A percentile compares a stretch with the other conserved stretches of the same genome.
These are phyloP conservation scores for Sicus ferrugineus DNA, from an alignment of 2,888 invertebrate genomes.

Conservation along the genomic window DNA sequence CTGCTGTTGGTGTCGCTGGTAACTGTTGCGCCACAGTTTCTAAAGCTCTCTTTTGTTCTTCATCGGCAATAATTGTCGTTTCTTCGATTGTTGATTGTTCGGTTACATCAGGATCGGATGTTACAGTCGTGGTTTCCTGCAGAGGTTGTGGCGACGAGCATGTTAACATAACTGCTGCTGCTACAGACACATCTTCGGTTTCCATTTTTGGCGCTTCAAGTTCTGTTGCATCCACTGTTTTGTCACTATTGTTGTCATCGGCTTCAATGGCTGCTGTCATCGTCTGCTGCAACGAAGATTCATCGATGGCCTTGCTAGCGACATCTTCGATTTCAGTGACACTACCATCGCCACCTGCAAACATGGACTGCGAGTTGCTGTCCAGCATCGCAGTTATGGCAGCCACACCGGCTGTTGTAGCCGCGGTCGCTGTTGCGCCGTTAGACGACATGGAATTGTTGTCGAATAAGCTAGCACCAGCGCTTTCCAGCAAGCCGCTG, in stretches of 20 bases:
- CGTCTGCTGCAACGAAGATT: conserved; percentile 35
- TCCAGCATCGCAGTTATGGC: conserved; percentile 57
- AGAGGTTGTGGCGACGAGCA: background rate
- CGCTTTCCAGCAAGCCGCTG: conserved; percentile 45
- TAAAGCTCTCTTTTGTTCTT: background rate
- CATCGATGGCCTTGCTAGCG: conserved; percentile 32
- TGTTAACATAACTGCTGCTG: conserved; percentile 30
- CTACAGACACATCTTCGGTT: conserved; percentile 18
- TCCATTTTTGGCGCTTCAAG: conserved; percentile 38
- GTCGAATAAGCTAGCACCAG: conserved; percentile 56
- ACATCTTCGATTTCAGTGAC: conserved; percentile 32
- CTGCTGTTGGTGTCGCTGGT: background rate
- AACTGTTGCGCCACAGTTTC: background rate
- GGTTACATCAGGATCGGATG: background rate
- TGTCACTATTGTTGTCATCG: conserved; percentile 6
- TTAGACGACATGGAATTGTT: conserved; percentile 60
- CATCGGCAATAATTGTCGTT: conserved; percentile 6
- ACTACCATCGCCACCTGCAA: conserved; percentile 41
- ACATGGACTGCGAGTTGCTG: conserved; percentile 58
- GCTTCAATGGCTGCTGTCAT: conserved; percentile 22
- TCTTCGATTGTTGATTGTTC: conserved; percentile 4
- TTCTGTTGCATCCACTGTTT: conserved; percentile 25
- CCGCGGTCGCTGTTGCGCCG: conserved; percentile 51
- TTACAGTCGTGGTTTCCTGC: background rate
- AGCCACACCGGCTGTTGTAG: conserved; percentile 51